phyloP scores from a whole-genome alignment of 2,113 vertebrate species.

The Athene cunicularia region DNA sequence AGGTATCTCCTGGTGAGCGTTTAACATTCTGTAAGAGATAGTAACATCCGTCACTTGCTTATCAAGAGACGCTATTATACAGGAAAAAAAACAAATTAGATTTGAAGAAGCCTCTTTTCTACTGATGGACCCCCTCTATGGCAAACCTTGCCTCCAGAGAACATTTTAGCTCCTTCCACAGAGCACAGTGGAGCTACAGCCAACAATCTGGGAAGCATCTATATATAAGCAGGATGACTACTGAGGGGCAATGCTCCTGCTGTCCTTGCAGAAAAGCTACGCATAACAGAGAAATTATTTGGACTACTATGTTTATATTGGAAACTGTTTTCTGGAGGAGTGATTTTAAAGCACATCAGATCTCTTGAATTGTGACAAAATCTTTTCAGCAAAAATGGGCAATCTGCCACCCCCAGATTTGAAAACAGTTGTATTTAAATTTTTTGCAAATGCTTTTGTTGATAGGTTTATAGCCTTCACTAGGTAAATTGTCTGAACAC shows the following conservation, averaged over 20 bases:
- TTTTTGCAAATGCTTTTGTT: background rate
- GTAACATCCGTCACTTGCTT: background rate
- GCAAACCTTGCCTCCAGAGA: background rate
- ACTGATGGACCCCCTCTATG: background rate
- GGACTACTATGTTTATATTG: background rate
- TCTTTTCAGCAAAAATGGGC: background rate
- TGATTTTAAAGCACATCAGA: background rate
- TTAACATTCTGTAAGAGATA: background rate
- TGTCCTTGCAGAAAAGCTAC: background rate
- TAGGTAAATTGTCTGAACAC: background rate
- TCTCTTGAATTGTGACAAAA: background rate
- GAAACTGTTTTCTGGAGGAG: background rate
- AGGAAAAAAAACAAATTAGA: accelerated
- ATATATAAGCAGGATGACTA: background rate
- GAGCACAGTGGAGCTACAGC: background rate
- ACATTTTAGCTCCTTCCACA: background rate
- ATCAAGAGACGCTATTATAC: background rate
- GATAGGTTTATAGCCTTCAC: background rate
- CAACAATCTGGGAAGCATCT: background rate
- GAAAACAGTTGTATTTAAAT: background rate
- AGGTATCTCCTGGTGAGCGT: background rate
- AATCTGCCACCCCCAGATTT: background rate
- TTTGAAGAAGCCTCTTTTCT: background rate
- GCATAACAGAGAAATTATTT: background rate
- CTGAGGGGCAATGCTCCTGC: background rate